These are phyloP conservation scores for Eilema caniola DNA, from an alignment of 2,888 invertebrate species.

Conservation along the genomic window DNA sequence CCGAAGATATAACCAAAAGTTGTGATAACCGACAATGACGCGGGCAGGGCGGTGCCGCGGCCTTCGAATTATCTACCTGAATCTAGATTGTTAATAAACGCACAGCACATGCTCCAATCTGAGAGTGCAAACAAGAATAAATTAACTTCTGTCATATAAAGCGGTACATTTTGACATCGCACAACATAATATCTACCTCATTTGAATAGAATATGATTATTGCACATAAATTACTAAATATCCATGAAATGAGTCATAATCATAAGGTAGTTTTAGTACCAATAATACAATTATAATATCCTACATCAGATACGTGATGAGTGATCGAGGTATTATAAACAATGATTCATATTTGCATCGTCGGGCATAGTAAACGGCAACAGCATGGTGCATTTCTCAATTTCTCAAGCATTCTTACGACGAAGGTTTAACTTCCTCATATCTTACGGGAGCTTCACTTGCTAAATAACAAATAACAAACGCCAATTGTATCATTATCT, in stretches of 20 bases:
- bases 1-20: too few species aligned
- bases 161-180: neutral
- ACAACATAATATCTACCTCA: neutral
- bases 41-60: too few species aligned
- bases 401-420: neutral
- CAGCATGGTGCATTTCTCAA: neutral
- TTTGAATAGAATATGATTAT: neutral
- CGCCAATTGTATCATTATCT: conserved; percentile 81
- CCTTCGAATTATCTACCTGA: too few species aligned
- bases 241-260: neutral
- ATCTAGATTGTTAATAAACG: too few species aligned
- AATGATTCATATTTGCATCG: neutral
- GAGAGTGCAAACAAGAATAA: too few species aligned
- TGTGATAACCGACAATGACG: too few species aligned
- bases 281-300: neutral
- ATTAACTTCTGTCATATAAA: too few species aligned
- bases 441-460: conserved; percentile 43
- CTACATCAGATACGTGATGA: neutral
- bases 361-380: neutral
- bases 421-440: conserved; percentile 22
- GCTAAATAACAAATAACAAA: conserved; percentile 69
- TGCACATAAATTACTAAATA: neutral
- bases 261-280: neutral
- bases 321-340: conserved; percentile 1
- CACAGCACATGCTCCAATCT: too few species aligned